phyloP scores from a whole-genome alignment of 1,140 invertebrate genomes.

The Brevipalpus yothersi region DNA sequence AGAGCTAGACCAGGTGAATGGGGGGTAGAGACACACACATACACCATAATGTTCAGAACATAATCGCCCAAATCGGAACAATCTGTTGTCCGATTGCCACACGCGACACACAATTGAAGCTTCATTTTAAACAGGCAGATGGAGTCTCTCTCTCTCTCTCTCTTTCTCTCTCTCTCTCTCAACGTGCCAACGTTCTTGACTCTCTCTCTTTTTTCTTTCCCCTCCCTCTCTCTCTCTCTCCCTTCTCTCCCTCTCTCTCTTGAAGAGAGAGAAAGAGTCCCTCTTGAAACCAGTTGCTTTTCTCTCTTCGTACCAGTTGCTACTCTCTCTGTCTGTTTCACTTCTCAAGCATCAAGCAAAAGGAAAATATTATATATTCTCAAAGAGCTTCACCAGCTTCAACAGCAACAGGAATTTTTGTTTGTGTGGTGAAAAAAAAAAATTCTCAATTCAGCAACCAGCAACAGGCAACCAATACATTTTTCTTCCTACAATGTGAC shows the following conservation, averaged over 20 bases:
- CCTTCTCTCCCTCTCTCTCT: not conserved
- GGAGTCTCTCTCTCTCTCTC: not conserved
- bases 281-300: not conserved
- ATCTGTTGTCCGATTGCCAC: too few species aligned
- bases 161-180: not conserved
- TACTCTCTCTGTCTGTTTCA: not conserved
- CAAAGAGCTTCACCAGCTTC: not conserved
- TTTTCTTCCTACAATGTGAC: not conserved
- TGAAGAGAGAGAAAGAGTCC: too few species aligned
- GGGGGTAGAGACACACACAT: too few species aligned
- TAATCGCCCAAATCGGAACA: too few species aligned
- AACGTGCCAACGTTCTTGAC: not conserved
- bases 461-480: not conserved
- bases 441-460: not conserved
- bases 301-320: not conserved
- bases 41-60: too few species aligned
- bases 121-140: too few species aligned
- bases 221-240: not conserved
- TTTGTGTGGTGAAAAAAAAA: not conserved
- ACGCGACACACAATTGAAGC: too few species aligned
- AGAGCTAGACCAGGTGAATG: too few species aligned
- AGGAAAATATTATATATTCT: not conserved
- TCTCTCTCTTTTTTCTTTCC: not conserved
- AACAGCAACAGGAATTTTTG: not conserved
- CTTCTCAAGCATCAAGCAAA: not conserved